Conservation (phyloP, 2,888 invertebrate species). For the Drosophila eohydei region DNA sequence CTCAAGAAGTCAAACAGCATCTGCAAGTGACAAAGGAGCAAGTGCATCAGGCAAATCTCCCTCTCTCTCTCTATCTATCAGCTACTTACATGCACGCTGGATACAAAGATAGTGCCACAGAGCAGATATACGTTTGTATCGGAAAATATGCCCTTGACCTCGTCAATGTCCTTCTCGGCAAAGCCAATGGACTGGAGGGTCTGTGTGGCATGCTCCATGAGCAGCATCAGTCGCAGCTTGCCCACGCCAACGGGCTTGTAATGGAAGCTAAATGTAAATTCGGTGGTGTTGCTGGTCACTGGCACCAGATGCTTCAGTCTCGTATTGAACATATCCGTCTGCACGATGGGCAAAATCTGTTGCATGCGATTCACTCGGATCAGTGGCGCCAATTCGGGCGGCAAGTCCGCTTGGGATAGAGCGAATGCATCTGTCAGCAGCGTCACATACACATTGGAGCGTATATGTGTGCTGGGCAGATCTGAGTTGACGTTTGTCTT, state of each 20-base stretch:
- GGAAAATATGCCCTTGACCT: slow-evolving; percentile 97
- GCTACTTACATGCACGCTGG: slow-evolving; percentile 94
- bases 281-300: slow-evolving; percentile 87
- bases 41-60: background rate
- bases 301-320: slow-evolving; percentile 91
- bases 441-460: slow-evolving; percentile 89
- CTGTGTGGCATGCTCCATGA: slow-evolving; percentile 90
- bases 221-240: slow-evolving; percentile 90
- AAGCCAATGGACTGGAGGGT: slow-evolving; percentile 89
- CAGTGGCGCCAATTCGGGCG: slow-evolving; percentile 88
- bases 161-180: slow-evolving; percentile 96
- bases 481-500: background rate
- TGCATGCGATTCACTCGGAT: slow-evolving; percentile 87
- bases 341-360: slow-evolving; percentile 93
- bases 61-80: too few relatives aligned
- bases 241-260: slow-evolving; percentile 93
- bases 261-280: slow-evolving; percentile 89
- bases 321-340: slow-evolving; percentile 93
- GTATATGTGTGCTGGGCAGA: slow-evolving; percentile 91
- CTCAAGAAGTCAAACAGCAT: slow-evolving; percentile 97
- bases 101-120: slow-evolving; percentile 94
- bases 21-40: slow-evolving; percentile 85
- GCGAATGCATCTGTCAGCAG: slow-evolving; percentile 91
- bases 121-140: slow-evolving; percentile 97
- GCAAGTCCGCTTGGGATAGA: slow-evolving; percentile 88